phyloP scores from a whole-genome alignment of 2,888 invertebrate species.

The Mythimna lalbum region DNA sequence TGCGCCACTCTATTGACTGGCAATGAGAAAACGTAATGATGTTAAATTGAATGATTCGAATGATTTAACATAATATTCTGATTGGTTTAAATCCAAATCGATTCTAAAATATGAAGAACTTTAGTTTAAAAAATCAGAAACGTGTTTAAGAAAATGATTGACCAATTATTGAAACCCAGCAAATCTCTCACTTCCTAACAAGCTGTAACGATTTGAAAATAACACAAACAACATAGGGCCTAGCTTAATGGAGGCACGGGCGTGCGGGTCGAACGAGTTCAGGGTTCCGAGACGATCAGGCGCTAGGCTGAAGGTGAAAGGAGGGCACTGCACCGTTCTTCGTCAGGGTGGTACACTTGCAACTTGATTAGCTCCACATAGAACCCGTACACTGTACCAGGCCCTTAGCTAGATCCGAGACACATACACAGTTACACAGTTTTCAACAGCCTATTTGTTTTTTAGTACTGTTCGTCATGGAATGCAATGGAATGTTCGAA shows the following conservation, averaged over 20 bases:
- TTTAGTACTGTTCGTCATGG: neutral
- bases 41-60: neutral
- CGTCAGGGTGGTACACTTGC: slow-evolving; percentile 58
- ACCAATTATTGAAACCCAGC: slow-evolving; percentile 2
- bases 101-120: neutral
- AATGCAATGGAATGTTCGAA: slow-evolving; percentile 8
- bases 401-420: slow-evolving; percentile 54
- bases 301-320: slow-evolving; percentile 76
- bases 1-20: neutral
- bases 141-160: slow-evolving; percentile 1
- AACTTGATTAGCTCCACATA: slow-evolving; percentile 52
- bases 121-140: neutral
- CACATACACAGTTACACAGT: slow-evolving; percentile 53
- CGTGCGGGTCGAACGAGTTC: slow-evolving; percentile 72
- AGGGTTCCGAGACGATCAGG: slow-evolving; percentile 69
- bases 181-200: slow-evolving; percentile 19
- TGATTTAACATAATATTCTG: neutral
- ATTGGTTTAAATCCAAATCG: neutral
- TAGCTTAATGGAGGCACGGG: slow-evolving; percentile 51
- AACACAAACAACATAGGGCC: slow-evolving; percentile 38
- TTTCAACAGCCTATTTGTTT: slow-evolving; percentile 6
- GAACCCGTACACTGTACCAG: slow-evolving; percentile 49
- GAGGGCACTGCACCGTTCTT: slow-evolving; percentile 78
- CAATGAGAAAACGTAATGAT: neutral
- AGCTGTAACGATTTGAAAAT: slow-evolving; percentile 27